Evolutionary conservation across 2,888 invertebrate genomes (phyloP).

Genomic region (Rhamphomyia laevipes): DNA sequence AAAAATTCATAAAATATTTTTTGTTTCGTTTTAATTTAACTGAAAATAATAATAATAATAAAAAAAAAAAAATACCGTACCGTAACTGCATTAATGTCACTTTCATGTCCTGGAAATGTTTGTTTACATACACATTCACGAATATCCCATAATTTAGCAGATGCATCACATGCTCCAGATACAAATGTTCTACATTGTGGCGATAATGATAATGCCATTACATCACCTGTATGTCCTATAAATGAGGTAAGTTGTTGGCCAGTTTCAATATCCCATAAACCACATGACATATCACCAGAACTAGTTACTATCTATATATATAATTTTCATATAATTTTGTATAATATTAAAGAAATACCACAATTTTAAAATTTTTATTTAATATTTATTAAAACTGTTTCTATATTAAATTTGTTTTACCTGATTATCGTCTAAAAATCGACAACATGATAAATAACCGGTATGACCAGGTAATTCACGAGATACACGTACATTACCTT

Average conservation of each 20-base stretch:
- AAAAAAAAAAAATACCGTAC: too few relatives aligned
- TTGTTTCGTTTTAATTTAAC: too few relatives aligned
- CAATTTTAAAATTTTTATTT: too few relatives aligned
- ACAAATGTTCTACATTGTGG: slow-evolving; percentile 95
- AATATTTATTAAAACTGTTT: too few relatives aligned
- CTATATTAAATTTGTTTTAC: too few relatives aligned
- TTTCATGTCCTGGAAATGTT: slow-evolving; percentile 97
- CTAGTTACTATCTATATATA: slow-evolving; percentile 92
- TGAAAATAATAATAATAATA: too few relatives aligned
- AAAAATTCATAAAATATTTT: too few relatives aligned
- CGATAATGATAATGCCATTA: slow-evolving; percentile 90
- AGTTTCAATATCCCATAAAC: slow-evolving; percentile 97
- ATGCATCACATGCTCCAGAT: slow-evolving; percentile 94
- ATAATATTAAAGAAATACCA: too few relatives aligned
- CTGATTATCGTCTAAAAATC: slow-evolving; percentile 96
- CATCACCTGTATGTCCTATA: slow-evolving; percentile 95
- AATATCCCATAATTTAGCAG: slow-evolving; percentile 96
- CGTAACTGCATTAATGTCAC: slow-evolving; percentile 97
- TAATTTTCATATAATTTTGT: too few relatives aligned
- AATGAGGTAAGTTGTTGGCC: slow-evolving; percentile 96
- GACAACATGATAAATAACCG: slow-evolving; percentile 94
- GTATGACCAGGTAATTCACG: slow-evolving; percentile 96
- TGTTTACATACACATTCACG: slow-evolving; percentile 92
- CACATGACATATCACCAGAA: slow-evolving; percentile 97
- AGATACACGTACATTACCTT: slow-evolving; percentile 93